Evolutionary conservation across 2,113 vertebrate genomes (phyloP).

Genomic region (Platysteira castanea): DNA sequence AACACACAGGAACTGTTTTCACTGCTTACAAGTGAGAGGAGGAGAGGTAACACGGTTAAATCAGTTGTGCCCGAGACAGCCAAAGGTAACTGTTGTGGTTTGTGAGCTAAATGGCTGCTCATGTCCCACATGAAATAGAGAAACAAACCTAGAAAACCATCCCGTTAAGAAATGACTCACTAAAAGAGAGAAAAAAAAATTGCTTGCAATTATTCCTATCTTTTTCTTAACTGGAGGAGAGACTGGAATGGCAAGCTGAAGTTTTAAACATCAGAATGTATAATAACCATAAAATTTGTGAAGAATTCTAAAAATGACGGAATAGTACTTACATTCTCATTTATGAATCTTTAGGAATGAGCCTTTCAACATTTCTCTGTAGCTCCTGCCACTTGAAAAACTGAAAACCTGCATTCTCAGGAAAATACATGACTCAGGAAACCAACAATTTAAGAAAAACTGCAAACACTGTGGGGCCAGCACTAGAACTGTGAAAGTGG

Average conservation of each 20-base stretch:
- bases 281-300: not conserved
- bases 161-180: not conserved
- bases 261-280: not conserved
- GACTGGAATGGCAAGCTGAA: not conserved
- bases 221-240: not conserved
- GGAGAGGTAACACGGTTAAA: not conserved
- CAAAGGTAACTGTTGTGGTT: not conserved
- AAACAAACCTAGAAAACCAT: not conserved
- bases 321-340: not conserved
- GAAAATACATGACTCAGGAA: not conserved
- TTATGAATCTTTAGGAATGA: not conserved
- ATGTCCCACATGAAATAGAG: not conserved
- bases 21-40: not conserved
- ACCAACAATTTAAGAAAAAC: not conserved
- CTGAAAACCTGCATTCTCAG: not conserved
- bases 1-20: not conserved
- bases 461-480: not conserved
- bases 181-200: not conserved
- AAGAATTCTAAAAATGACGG: not conserved
- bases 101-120: not conserved
- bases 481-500: not conserved
- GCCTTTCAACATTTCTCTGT: not conserved
- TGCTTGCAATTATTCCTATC: not conserved
- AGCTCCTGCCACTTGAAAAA: not conserved
- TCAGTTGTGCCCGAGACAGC: not conserved